Percentiles rank a stretch among this genome's conserved stretches.
Conservation (phyloP, 1,140 invertebrate species). For the Macrobrachium nipponense region DNA sequence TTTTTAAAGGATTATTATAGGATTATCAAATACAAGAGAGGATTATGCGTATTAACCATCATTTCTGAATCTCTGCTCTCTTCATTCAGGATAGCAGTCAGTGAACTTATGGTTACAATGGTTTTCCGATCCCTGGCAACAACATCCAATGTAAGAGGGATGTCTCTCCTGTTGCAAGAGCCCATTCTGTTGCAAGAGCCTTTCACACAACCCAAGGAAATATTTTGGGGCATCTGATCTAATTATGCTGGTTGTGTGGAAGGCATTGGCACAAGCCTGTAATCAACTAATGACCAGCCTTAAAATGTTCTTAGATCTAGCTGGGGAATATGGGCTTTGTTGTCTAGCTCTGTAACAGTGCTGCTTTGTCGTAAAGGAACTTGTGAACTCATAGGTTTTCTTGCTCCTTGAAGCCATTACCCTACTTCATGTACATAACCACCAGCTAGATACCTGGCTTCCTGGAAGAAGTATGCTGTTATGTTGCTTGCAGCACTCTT, state of each 20-base stretch:
- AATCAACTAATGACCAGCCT: slow-evolving; percentile 25
- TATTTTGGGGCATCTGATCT: neutral
- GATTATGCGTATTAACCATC: slow-evolving; percentile 24
- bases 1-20: slow-evolving; percentile 4
- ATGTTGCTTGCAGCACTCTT: neutral
- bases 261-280: slow-evolving; percentile 11
- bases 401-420: slow-evolving; percentile 17
- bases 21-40: neutral
- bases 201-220: slow-evolving; percentile 4
- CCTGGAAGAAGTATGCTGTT: neutral
- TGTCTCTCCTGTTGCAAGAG: slow-evolving; percentile 1
- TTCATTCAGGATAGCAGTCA: neutral
- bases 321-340: slow-evolving; percentile 20
- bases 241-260: slow-evolving; percentile 13
- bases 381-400: slow-evolving; percentile 19
- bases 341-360: neutral
- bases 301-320: neutral
- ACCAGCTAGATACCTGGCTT: slow-evolving; percentile 27
- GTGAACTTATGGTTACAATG: neutral
- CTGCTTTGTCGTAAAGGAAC: slow-evolving; percentile 22
- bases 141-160: neutral
- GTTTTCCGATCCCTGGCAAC: slow-evolving; percentile 7
- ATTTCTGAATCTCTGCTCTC: slow-evolving; percentile 27
- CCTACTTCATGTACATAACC: slow-evolving; percentile 24
- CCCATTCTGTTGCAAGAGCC: neutral